phyloP scores from a whole-genome alignment of 2,888 invertebrate genomes.

The Linnaemya vulpina region DNA sequence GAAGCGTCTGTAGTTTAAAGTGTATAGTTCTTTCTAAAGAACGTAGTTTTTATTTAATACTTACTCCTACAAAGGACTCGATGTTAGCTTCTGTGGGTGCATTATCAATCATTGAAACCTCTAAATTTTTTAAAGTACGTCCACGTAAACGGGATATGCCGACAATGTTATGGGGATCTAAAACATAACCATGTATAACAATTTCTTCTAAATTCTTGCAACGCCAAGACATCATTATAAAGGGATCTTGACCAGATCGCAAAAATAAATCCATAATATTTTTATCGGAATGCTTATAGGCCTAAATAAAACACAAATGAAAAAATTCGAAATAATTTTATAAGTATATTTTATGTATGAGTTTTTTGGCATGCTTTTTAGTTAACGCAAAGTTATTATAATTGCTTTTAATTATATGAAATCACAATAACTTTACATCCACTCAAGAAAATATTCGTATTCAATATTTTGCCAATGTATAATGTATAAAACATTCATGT shows the following conservation, averaged over 20 bases:
- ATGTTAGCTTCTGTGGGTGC: conserved; percentile 77
- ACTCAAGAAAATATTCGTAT: too few relatives aligned
- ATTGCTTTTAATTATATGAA: too few relatives aligned
- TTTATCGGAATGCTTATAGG: conserved; percentile 79
- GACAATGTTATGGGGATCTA: conserved; percentile 82
- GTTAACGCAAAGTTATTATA: too few relatives aligned
- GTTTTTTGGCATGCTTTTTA: too few relatives aligned
- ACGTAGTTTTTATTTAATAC: conserved; percentile 11
- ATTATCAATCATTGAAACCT: conserved; percentile 82
- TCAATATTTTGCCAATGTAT: too few relatives aligned
- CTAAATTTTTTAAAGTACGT: conserved; percentile 79
- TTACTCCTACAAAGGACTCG: conserved; percentile 79
- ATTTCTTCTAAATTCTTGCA: conserved; percentile 84
- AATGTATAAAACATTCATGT: too few relatives aligned
- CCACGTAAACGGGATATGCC: conserved; percentile 82
- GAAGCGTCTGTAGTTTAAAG: too few relatives aligned
- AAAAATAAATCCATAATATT: conserved; percentile 79
- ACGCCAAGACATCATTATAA: conserved; percentile 86
- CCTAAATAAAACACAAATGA: conserved; percentile 72
- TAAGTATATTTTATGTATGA: too few relatives aligned
- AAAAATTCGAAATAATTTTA: background rate
- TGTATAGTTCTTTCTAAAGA: background rate
- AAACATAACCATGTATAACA: conserved; percentile 84
- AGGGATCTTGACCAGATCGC: conserved; percentile 83
- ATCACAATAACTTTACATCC: too few relatives aligned